Conservation (phyloP, 2,888 invertebrate genomes). For the Meloe dianella region DNA sequence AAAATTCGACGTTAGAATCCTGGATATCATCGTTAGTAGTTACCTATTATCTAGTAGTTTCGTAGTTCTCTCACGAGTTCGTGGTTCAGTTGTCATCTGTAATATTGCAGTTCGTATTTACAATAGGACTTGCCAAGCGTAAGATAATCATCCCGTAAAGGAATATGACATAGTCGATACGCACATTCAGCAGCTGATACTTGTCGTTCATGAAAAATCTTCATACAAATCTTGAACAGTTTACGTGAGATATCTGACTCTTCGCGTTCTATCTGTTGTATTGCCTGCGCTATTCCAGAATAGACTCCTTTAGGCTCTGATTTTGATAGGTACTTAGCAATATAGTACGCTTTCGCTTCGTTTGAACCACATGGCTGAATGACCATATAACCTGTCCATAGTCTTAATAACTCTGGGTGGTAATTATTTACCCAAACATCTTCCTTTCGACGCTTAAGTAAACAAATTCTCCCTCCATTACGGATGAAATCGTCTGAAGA, state of each 20-base stretch:
- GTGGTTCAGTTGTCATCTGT: too few relatives aligned
- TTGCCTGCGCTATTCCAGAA: conserved; percentile 35
- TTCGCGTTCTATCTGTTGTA: conserved; percentile 33
- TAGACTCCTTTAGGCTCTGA: conserved; percentile 27
- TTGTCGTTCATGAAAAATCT: conserved; percentile 44
- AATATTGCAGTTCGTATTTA: too few relatives aligned
- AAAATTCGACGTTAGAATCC: too few relatives aligned
- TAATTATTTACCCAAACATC: conserved; percentile 40
- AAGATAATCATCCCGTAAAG: too few relatives aligned
- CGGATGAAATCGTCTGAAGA: conserved; percentile 15
- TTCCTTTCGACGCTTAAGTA: conserved; percentile 23
- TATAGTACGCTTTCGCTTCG: conserved; percentile 35
- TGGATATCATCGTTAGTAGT: too few relatives aligned
- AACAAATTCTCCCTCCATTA: conserved; percentile 21
- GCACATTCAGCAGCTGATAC: conserved; percentile 46
- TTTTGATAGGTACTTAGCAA: conserved; percentile 33
- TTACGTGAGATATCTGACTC: conserved; percentile 23
- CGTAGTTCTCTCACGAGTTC: too few relatives aligned
- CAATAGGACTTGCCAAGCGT: too few relatives aligned
- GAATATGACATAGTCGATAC: conserved; percentile 38
- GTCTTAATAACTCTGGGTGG: neutral
- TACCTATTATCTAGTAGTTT: too few relatives aligned
- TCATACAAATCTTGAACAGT: conserved; percentile 45
- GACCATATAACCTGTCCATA: conserved; percentile 20
- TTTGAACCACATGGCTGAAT: conserved; percentile 43